These are phyloP conservation scores for Xenopus laevis DNA, from an alignment of 2,113 vertebrate genomes.

Conservation along the genomic window DNA sequence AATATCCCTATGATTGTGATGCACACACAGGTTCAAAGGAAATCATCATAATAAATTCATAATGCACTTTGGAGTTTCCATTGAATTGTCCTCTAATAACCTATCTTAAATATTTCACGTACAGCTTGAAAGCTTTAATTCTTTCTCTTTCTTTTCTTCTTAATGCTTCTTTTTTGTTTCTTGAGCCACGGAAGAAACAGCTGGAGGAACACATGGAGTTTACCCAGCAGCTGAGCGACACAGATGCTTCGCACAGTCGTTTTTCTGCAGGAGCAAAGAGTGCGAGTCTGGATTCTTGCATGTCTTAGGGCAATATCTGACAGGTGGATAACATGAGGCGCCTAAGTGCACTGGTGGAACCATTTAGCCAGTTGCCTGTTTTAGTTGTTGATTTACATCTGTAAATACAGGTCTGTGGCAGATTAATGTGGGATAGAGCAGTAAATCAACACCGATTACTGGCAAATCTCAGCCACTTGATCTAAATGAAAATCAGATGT, in stretches of 20 bases:
- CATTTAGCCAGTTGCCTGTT: conserved; percentile 25
- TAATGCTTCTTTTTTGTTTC: conserved; percentile 62
- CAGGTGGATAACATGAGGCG: conserved; percentile 53
- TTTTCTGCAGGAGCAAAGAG: conserved; percentile 53
- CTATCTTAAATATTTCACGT: no score
- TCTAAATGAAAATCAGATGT: background rate
- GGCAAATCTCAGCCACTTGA: background rate
- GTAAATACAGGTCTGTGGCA: background rate
- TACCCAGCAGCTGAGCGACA: conserved; percentile 71
- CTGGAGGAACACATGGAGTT: conserved; percentile 74
- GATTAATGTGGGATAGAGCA: background rate
- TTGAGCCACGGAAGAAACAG: conserved; percentile 57
- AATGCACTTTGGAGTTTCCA: no score
- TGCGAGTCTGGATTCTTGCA: conserved; percentile 62
- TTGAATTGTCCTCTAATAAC: no score
- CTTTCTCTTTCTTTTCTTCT: no score
- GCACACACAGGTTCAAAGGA: no score
- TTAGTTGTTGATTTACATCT: conserved; percentile 26
- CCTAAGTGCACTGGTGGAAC: conserved; percentile 52
- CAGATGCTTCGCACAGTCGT: conserved; percentile 71
- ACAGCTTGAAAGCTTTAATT: no score
- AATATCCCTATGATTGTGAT: no score
- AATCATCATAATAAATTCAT: no score
- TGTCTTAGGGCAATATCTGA: conserved; percentile 62
- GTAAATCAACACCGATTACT: background rate